Evolutionary conservation across 1,140 invertebrate species (phyloP).

Genomic region (Zaprionus nigranus): DNA sequence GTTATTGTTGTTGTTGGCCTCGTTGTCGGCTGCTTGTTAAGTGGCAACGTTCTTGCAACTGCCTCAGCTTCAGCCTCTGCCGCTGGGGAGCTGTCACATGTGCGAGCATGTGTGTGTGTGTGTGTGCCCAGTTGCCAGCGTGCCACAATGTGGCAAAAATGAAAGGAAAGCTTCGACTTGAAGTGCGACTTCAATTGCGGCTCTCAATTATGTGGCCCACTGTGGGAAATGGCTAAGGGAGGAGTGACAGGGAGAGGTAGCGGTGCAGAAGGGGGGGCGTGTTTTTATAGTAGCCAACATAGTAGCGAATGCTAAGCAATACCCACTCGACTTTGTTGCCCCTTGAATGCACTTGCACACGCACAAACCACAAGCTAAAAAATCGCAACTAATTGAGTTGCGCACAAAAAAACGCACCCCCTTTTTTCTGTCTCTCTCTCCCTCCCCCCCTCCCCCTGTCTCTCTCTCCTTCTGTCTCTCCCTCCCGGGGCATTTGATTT

Average conservation of each 20-base stretch:
- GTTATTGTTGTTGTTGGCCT: slow-evolving; percentile 23
- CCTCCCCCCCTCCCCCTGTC: no score
- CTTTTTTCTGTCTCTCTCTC: no score
- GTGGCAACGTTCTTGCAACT: slow-evolving; percentile 40
- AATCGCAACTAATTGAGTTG: slow-evolving; percentile 52
- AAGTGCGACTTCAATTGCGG: slow-evolving; percentile 40
- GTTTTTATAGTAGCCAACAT: slow-evolving; percentile 34
- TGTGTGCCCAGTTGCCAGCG: slow-evolving; percentile 10
- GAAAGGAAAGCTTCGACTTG: slow-evolving; percentile 37
- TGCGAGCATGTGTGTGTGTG: slow-evolving; percentile 1
- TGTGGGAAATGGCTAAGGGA: neutral
- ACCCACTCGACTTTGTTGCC: slow-evolving; percentile 31
- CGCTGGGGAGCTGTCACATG: slow-evolving; percentile 33
- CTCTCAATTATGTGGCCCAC: slow-evolving; percentile 35
- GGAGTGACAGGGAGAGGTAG: neutral
- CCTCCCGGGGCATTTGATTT: slow-evolving; percentile 30
- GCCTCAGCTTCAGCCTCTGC: neutral
- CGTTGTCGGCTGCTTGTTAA: slow-evolving; percentile 38
- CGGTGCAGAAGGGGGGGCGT: neutral
- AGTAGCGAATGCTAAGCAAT: slow-evolving; percentile 22
- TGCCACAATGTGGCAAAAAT: slow-evolving; percentile 42
- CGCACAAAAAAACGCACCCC: slow-evolving; percentile 28
- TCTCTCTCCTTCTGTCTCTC: neutral
- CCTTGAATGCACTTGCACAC: slow-evolving; percentile 18
- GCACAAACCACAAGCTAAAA: slow-evolving; percentile 20